These are phyloP conservation scores for Aphelinus atriplicis DNA, from an alignment of 1,140 invertebrate genomes.

Conservation along the genomic window DNA sequence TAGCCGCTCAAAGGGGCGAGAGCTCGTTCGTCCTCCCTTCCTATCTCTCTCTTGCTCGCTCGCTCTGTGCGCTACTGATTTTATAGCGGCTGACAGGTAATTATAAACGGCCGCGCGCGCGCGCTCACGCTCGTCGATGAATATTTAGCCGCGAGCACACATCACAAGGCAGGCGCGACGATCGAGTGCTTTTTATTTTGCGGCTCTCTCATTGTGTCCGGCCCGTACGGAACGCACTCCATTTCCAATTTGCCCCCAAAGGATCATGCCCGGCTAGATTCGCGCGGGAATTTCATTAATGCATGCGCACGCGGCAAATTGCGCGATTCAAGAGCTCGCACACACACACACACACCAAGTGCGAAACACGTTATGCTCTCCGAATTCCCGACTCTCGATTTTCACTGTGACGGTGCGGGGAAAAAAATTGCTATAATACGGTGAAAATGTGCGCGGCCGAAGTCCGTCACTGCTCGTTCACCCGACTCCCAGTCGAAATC, in stretches of 20 bases:
- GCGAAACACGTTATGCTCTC: no score
- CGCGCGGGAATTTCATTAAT: constrained; percentile 36
- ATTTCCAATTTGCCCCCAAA: constrained; percentile 23
- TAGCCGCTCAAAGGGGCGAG: constrained; percentile 30
- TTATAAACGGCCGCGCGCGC: constrained; percentile 50
- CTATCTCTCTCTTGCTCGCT: no score
- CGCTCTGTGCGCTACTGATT: constrained; percentile 50
- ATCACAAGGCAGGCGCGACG: constrained; percentile 3
- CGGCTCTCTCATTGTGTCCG: no score
- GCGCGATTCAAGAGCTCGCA: constrained; percentile 10
- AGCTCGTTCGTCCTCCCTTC: not conserved
- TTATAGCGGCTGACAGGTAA: constrained; percentile 63
- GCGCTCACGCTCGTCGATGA: constrained; percentile 44
- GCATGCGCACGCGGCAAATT: constrained; percentile 20
- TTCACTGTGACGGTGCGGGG: no score
- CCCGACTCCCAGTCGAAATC: no score
- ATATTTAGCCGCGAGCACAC: constrained; percentile 25
- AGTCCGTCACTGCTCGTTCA: no score
- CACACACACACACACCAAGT: no score
- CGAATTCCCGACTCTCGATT: no score
- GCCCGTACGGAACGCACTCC: not conserved
- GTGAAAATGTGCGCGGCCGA: no score
- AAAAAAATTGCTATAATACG: no score
- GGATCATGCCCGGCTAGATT: not conserved
- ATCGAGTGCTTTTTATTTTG: not conserved